Base-by-base conservation (phyloP, 2,888 invertebrate species). In the Orthosia gothica region DNA sequence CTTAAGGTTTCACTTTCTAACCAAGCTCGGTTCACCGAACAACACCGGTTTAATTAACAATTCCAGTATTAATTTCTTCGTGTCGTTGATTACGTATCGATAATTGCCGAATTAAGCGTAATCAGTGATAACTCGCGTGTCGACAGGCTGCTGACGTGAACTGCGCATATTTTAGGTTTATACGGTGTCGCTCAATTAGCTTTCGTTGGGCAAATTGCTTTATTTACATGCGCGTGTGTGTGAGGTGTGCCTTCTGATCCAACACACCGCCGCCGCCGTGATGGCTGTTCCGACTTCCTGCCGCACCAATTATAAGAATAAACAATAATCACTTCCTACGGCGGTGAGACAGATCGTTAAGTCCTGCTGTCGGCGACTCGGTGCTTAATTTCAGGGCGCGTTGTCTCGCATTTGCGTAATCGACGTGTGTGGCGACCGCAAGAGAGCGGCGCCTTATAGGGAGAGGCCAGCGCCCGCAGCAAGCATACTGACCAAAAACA, bases 271-370 rank as follows among this genome's bases (percentile, higher is more conserved):
- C 40, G 64, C 73, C 86, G 85, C 84, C 80, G 61, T 64, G n/a
- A n/a, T n/a, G 58, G 40, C 47, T 70, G 68, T 88, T 90, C 89
- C 89, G 88, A 92, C 94, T 96, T 96, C 95, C 95, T 95, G 93
- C 81, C 91, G 88, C 87, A 91, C 91, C 92, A 94, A 95, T 96
- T 96, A 95, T 91, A 92, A 94, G 94, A 95, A 94, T 95, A 95
- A 96, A 96, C 94, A 96, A 93, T 95, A 95, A 94, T 95, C 93
- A 94, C 96, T 96, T 96, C 96, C 96, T 96, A 91, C 89, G 92
- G 86, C 76, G 65, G 90, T 90, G 87, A 91, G 92, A 92, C 91
- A 91, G 90, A 90, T 93, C 92, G 93, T 94, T 92, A 91, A 91
- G 89, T 84, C 86, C 86, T 88, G 84, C 81, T 87, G 91, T 88